phyloP scores from a whole-genome alignment of 1,140 invertebrate genomes.

The Drosophila rufa region DNA sequence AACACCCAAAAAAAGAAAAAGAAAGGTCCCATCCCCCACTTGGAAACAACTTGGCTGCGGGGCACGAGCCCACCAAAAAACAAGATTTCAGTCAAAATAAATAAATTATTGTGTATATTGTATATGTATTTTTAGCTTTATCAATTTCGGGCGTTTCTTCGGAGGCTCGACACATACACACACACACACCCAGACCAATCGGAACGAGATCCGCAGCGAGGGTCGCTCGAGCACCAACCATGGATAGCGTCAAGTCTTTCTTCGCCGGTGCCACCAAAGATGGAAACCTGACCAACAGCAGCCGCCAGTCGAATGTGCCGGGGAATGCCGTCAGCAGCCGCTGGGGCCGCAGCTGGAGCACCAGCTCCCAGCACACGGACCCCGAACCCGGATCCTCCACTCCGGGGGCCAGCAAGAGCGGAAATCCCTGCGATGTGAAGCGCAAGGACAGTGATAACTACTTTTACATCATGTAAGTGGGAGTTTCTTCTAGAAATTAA shows the following conservation, averaged over 20 bases:
- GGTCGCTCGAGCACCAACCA: slow-evolving; percentile 39
- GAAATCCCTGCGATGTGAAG: slow-evolving; percentile 53
- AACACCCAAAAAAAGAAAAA: slow-evolving; percentile 15
- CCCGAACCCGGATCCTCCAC: slow-evolving; percentile 45
- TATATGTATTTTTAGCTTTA: slow-evolving; percentile 78
- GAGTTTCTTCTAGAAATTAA: not conserved
- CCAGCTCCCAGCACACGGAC: slow-evolving; percentile 49
- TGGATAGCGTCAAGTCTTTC: slow-evolving; percentile 80
- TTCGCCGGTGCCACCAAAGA: slow-evolving; percentile 70
- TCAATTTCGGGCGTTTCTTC: slow-evolving; percentile 59
- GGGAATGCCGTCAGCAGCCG: slow-evolving; percentile 36
- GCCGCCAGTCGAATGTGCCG: slow-evolving; percentile 47
- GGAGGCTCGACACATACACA: slow-evolving; percentile 69
- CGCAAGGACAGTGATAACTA: slow-evolving; percentile 81
- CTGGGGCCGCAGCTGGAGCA: slow-evolving; percentile 64
- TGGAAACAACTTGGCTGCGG: slow-evolving; percentile 31
- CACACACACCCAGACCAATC: slow-evolving; percentile 1
- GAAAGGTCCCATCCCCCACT: slow-evolving; percentile 9
- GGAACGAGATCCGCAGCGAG: slow-evolving; percentile 34
- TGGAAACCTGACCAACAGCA: slow-evolving; percentile 58
- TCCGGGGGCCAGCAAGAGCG: slow-evolving; percentile 37
- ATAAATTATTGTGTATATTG: slow-evolving; percentile 45
- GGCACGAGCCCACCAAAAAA: slow-evolving; percentile 42
- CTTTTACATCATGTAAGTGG: slow-evolving; percentile 81
- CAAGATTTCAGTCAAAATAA: slow-evolving; percentile 62